phyloP scores from a whole-genome alignment of 92 coral and sea anemone species.

The Bergia puertoricense region DNA sequence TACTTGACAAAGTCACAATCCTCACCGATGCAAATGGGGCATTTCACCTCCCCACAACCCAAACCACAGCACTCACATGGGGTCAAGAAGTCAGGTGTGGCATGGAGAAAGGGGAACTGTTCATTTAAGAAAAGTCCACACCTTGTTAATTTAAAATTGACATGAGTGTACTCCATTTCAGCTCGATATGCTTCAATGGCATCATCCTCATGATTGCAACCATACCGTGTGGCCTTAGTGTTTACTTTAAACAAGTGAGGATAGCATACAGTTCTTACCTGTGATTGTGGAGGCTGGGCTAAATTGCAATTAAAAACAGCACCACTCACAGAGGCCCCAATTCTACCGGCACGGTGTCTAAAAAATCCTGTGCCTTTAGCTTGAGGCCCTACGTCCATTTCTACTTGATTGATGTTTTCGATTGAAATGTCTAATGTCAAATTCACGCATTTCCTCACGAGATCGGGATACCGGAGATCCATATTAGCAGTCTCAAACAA shows the following conservation, averaged over 20 bases:
- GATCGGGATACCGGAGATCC: conserved; percentile 51
- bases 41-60: conserved; percentile 62
- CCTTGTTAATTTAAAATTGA: conserved; percentile 6
- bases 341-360: conserved; percentile 66
- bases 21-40: conserved; percentile 25
- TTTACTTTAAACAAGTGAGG: conserved; percentile 46
- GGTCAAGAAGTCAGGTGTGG: conserved; percentile 53
- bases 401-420: conserved; percentile 37
- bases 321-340: conserved; percentile 60
- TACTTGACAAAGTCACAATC: conserved; percentile 53
- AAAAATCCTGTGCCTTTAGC: conserved; percentile 49
- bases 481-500: conserved; percentile 35
- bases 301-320: conserved; percentile 49
- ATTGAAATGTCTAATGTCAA: conserved; percentile 28
- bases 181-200: conserved; percentile 42
- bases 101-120: conserved; percentile 49
- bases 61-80: conserved; percentile 55
- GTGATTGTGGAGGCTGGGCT: conserved; percentile 58
- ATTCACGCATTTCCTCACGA: conserved; percentile 42
- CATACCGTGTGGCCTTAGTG: conserved; percentile 43
- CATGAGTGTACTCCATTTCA: conserved; percentile 19
- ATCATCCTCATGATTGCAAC: conserved; percentile 46
- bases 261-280: conserved; percentile 58
- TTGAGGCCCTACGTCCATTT: conserved; percentile 49
- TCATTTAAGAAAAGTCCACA: conserved; percentile 48